Base-by-base conservation (phyloP, 2,797 vertebrate species). In the Aselliscus stoliczkanus region DNA sequence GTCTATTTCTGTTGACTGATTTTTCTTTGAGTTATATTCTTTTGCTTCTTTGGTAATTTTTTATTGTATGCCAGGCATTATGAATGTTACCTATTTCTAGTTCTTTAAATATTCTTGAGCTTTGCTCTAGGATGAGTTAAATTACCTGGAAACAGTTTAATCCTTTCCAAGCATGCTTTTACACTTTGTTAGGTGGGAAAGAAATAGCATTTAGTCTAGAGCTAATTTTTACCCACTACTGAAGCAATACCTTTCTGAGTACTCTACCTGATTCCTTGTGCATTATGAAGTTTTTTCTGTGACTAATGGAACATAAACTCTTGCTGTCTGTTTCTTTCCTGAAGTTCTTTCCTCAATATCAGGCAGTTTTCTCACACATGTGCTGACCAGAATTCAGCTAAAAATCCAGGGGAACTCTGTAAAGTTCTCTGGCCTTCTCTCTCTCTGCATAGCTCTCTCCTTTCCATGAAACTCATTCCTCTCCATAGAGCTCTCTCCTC, bases 11-110 rank as follows among this genome's bases (percentile, higher is more conserved):
- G 47, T 54, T 60, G 60, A 92, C 27, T 21, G 42, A 7, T n/a
- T 62, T 84, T 73, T 65, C 54, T 90, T 54, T 58, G 23, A 80
- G 14, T 82, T 75, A 76, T 0, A 54, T 65, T 81, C 23, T 75
- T 88, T 96, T 70, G 20, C 47, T 93, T 95, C 60, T 85, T 92
- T 85, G 34, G 34, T 21, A 85, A 67, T 83, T 65, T 58, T 69
- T 77, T 82, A 70, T 72, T 82, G 23, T 39, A 67, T 92, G 7
- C 10, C 37, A 65, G 39, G 65, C 85, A 70, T 54, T 14, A n/a
- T 88, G 29, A 93, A 69, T 94, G 31, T 67, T 77, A 65, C 9
- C 14, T 90, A 92, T 88, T 85, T 92, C 31, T 54, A 1, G 77
- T 84, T 69, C 58, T 82, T 70, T 88, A 86, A 77, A 83, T 76